Base-by-base conservation (phyloP, 2,113 vertebrate genomes). In the Bufo gargarizans region DNA sequence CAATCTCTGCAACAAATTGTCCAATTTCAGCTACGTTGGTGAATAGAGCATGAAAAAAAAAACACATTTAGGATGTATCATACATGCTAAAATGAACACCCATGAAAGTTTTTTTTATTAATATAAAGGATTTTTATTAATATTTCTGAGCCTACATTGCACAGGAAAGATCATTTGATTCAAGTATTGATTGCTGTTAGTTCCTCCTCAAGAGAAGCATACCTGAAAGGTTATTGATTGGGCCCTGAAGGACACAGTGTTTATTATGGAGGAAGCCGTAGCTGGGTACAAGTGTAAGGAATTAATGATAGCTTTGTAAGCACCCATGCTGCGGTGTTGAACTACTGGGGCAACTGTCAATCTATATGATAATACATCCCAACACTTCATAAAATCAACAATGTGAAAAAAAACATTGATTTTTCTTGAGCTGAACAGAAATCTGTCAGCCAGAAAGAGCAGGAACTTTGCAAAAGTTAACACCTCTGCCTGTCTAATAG, bases 311-410 rank as follows among this genome's bases (percentile, higher is more conserved):
- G 92, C 89, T 95, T 93, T 89, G 88, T 91, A 91, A 94, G 93
- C 90, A 91, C 92, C 94, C 94, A 93, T 43, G 91, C 93, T 89
- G 92, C 82, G 90, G 93, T 93, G 93, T 90, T 92, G 93, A 95
- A 92, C 88, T 91, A 88, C 92, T 90, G 93, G 92, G 94, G 91
- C 92, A 94, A 93, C 93, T 94, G 94, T 93, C 95, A 95, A 95
- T 95, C 94, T 95, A 93, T 95, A 95, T 94, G 94, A 94, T 95
- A 95, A 96, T 95, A 93, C 91, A 93, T 92, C 92, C 92, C 92
- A 89, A 94, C 94, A 95, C 93, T 95, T 95, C 93, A 95, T 94
- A 94, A 94, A 95, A 92, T 91, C 94, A 92, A 91, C 86, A 90
- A 93, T 91, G 94, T 94, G 93, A 94, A 93, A 83, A 86, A 86